Evolutionary conservation across 2,797 vertebrate genomes (phyloP).

Genomic region (Etheostoma perlongum): DNA sequence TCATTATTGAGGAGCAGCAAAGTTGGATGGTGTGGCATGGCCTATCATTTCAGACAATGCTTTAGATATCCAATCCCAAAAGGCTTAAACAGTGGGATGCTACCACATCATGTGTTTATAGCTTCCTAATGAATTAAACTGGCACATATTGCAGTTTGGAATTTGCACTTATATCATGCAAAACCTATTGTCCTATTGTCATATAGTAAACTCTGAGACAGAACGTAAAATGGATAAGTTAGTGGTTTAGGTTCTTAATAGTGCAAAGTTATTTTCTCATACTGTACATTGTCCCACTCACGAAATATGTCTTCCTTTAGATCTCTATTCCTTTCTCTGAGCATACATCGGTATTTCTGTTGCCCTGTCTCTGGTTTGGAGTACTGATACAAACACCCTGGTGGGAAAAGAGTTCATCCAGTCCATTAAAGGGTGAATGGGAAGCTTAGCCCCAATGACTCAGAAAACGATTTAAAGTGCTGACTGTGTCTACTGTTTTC

Average conservation of each 20-base stretch:
- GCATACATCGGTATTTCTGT: not conserved
- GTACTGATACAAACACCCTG: not conserved
- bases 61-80: not conserved
- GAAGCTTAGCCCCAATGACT: no score
- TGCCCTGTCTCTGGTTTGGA: not conserved
- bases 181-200: not conserved
- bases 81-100: not conserved
- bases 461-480: not conserved
- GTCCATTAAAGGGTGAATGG: not conserved
- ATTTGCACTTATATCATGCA: not conserved
- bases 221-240: not conserved
- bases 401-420: not conserved
- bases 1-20: not conserved
- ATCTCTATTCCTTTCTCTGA: not conserved
- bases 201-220: not conserved
- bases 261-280: constrained; percentile 4
- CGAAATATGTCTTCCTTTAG: not conserved
- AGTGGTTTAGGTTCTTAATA: not conserved
- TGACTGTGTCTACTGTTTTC: not conserved
- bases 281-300: no score
- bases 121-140: not conserved
- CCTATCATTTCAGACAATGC: not conserved
- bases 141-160: not conserved
- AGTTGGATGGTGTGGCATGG: not conserved
- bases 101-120: not conserved